Conservation (phyloP, 1,140 invertebrate genomes). For the Leucophenga varia region DNA sequence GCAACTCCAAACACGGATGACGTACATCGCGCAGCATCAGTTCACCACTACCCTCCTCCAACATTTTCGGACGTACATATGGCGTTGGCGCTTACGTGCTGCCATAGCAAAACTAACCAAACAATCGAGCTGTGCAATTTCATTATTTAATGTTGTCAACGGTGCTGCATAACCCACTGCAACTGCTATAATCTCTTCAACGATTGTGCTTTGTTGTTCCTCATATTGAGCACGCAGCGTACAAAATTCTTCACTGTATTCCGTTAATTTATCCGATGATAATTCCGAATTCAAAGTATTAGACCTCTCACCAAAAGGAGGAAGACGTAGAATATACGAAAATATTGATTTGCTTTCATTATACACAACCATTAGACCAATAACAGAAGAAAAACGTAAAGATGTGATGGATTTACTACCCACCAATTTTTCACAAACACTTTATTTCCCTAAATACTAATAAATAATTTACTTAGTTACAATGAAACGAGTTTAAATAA, state of each 20-base stretch:
- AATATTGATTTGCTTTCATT: too few species aligned
- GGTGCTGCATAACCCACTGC: slow-evolving; percentile 82
- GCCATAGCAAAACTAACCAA: slow-evolving; percentile 81
- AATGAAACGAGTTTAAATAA: too few species aligned
- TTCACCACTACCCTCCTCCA: slow-evolving; percentile 66
- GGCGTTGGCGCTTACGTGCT: slow-evolving; percentile 70
- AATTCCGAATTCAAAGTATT: too few species aligned
- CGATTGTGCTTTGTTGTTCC: slow-evolving; percentile 79
- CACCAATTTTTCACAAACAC: too few species aligned
- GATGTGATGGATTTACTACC: too few species aligned
- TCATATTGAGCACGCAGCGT: slow-evolving; percentile 68
- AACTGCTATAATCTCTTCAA: slow-evolving; percentile 81
- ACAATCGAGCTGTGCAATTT: slow-evolving; percentile 83
- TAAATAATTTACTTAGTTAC: too few species aligned
- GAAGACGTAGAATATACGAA: too few species aligned
- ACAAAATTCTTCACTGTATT: slow-evolving; percentile 75
- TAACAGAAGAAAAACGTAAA: too few species aligned
- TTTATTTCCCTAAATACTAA: too few species aligned
- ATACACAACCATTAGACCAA: too few species aligned
- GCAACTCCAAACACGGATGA: slow-evolving; percentile 90
- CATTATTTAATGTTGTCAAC: slow-evolving; percentile 72
- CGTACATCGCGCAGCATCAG: slow-evolving; percentile 75
- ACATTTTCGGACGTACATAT: slow-evolving; percentile 78
- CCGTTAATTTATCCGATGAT: slow-evolving; percentile 69
- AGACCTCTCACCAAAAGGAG: too few species aligned